A percentile compares a stretch with the other conserved stretches of the same genome.
phyloP scores from a whole-genome alignment of 2,888 invertebrate species.

The Lasioglossum leucozonium region DNA sequence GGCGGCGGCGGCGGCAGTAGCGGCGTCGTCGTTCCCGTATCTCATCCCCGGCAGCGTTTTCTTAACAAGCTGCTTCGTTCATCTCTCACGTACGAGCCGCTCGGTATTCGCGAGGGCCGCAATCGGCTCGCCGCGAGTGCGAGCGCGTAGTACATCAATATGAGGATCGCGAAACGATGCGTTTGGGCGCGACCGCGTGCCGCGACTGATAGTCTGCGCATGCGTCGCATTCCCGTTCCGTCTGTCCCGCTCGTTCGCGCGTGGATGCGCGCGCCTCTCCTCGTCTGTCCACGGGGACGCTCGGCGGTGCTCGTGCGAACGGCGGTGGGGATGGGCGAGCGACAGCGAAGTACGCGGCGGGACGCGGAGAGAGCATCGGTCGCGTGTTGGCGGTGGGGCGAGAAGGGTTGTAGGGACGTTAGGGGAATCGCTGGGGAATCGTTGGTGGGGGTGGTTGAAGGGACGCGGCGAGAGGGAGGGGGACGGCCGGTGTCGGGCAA shows the following conservation, averaged over 20 bases:
- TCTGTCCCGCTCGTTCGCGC: conserved; percentile 23
- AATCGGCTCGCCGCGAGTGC: conserved; percentile 65
- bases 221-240: conserved; percentile 60
- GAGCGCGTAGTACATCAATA: conserved; percentile 74
- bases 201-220: conserved; percentile 57
- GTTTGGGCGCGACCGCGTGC: conserved; percentile 77
- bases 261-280: background rate
- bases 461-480: background rate
- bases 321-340: conserved; percentile 34
- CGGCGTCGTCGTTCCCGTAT: background rate
- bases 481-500: conserved; percentile 67
- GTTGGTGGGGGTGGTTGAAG: background rate
- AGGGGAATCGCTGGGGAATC: conserved; percentile 30
- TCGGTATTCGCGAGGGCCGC: conserved; percentile 60
- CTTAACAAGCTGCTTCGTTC: conserved; percentile 50
- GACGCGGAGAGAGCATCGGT: conserved; percentile 5
- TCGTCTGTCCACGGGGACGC: conserved; percentile 37
- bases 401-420: conserved; percentile 46
- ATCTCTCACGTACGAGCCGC: conserved; percentile 43
- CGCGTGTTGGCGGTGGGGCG: conserved; percentile 24
- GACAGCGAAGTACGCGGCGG: conserved; percentile 21
- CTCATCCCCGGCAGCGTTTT: conserved; percentile 33
- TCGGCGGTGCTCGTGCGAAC: conserved; percentile 22
- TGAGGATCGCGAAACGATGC: conserved; percentile 71
- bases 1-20: too few relatives aligned